Evolutionary conservation across 1,140 invertebrate species (phyloP).

Genomic region (Sesamia nonagrioides): DNA sequence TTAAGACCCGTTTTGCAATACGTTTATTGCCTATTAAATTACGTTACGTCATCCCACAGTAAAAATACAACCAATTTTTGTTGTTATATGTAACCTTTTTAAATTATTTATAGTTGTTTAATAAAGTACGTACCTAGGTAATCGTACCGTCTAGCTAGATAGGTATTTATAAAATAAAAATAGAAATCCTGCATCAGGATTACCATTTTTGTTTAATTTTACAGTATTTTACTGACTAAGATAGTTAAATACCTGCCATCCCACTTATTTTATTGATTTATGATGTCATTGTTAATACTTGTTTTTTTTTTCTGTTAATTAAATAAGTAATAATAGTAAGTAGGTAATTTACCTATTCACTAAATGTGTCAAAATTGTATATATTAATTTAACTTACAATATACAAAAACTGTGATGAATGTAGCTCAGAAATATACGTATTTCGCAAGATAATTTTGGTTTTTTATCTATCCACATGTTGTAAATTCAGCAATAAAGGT

Average conservation of each 20-base stretch:
- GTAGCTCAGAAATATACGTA: constrained; percentile 79
- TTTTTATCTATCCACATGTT: background rate
- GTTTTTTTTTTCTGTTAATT: background rate
- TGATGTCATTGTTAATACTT: background rate
- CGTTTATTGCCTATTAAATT: too few species aligned
- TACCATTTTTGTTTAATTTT: background rate
- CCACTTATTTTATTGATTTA: background rate
- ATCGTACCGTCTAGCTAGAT: too few species aligned
- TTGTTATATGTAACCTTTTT: too few species aligned
- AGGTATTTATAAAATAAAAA: background rate
- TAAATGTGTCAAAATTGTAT: constrained; percentile 63
- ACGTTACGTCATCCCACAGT: too few species aligned
- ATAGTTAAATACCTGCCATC: background rate
- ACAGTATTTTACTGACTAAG: background rate
- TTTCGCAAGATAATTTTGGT: constrained; percentile 53
- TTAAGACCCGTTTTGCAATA: background rate
- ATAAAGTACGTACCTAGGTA: background rate
- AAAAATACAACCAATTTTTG: too few species aligned
- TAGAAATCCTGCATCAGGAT: constrained; percentile 40
- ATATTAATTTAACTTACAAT: constrained; percentile 55
- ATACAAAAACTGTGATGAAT: constrained; percentile 84
- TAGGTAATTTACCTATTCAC: constrained; percentile 12
- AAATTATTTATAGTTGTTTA: too few species aligned
- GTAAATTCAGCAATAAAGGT: background rate
- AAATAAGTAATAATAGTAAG: background rate